Conservation (phyloP, 2,113 vertebrate species). For the Lichenostomus cassidix region DNA sequence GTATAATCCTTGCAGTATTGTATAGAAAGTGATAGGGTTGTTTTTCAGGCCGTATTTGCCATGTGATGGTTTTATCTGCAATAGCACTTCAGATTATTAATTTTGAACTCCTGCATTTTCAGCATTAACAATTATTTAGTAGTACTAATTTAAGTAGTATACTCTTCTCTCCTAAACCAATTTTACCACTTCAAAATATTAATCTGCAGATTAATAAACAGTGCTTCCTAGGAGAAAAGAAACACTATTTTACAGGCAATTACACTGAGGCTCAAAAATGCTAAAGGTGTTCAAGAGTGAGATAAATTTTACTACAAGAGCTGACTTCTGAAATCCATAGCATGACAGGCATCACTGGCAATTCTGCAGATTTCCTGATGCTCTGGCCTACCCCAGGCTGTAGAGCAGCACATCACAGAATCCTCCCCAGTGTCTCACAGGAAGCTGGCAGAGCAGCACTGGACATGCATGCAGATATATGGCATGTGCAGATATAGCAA, state of each 20-base stretch:
- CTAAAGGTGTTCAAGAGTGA: rapidly evolving
- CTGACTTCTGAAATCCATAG: neutral
- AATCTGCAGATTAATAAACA: neutral
- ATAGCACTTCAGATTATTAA: neutral
- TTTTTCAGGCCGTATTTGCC: neutral
- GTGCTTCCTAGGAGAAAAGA: neutral
- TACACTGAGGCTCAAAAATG: neutral
- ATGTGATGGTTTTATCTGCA: neutral
- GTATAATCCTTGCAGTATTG: neutral
- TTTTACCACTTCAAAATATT: neutral
- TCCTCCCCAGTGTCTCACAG: rapidly evolving
- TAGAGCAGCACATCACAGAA: rapidly evolving
- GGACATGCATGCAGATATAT: rapidly evolving
- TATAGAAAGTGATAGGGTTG: neutral
- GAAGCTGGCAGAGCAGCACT: neutral
- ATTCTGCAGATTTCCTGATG: neutral
- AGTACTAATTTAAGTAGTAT: neutral
- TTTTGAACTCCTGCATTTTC: neutral
- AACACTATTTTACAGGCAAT: neutral
- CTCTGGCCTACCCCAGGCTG: neutral
- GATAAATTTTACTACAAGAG: neutral
- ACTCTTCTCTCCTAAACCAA: neutral
- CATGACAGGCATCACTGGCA: neutral
- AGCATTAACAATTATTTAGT: neutral
- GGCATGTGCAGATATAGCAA: rapidly evolving